Conservation (phyloP, 2,113 vertebrate species). For the Irena cyanogastra region DNA sequence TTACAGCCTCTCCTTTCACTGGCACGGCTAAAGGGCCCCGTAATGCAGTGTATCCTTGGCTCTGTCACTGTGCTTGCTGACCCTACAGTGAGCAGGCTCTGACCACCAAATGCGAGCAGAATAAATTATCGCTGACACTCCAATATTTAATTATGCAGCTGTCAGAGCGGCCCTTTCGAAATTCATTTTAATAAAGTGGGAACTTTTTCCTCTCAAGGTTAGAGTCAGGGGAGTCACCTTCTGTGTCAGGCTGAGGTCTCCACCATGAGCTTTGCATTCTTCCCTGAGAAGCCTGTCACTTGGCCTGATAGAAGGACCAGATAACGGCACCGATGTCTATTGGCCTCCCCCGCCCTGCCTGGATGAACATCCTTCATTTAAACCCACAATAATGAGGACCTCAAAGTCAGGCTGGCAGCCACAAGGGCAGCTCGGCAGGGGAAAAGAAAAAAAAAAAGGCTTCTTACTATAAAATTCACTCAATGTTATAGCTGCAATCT, state of each 20-base stretch:
- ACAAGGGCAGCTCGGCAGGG: conserved; percentile 75
- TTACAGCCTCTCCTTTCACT: conserved; percentile 16
- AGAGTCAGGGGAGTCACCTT: conserved; percentile 95
- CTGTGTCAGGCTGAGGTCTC: conserved; percentile 89
- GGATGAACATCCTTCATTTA: conserved; percentile 83
- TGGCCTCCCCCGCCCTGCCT: conserved; percentile 72
- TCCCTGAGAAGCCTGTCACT: conserved; percentile 80
- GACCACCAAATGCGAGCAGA: conserved; percentile 90
- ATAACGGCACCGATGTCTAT: conserved; percentile 72
- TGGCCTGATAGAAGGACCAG: conserved; percentile 82
- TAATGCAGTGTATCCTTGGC: conserved; percentile 73
- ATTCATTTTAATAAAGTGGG: conserved; percentile 99
- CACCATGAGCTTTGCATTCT: conserved; percentile 76
- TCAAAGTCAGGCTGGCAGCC: conserved; percentile 80
- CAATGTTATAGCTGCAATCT: conserved; percentile 48
- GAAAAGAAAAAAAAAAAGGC: background rate
- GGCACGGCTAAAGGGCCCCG: conserved; percentile 37
- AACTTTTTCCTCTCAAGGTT: conserved; percentile 94
- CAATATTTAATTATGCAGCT: conserved; percentile 99
- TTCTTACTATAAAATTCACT: conserved; percentile 70
- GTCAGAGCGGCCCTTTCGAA: conserved; percentile 95
- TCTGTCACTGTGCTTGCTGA: conserved; percentile 78
- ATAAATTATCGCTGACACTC: conserved; percentile 99
- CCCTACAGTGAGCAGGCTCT: conserved; percentile 81
- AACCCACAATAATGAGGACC: conserved; percentile 82